phyloP scores from a whole-genome alignment of 2,797 vertebrate species.

The Brachymystax lenok region DNA sequence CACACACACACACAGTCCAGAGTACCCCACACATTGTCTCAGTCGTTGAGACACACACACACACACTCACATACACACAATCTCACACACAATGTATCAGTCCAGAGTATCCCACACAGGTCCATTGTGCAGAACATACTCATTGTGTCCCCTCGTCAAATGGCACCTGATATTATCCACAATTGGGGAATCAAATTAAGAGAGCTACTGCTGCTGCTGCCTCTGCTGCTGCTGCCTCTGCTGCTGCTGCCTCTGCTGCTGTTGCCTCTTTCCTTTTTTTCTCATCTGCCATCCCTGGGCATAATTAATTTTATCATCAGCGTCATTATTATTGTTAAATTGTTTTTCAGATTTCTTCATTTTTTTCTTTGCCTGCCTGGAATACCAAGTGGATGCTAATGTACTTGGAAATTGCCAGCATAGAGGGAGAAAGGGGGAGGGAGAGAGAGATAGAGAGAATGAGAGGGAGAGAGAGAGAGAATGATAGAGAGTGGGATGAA shows the following conservation, averaged over 20 bases:
- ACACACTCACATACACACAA: conserved; percentile 19
- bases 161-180: conserved; percentile 76
- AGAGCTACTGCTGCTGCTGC: conserved; percentile 70
- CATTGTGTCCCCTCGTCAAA: conserved; percentile 63
- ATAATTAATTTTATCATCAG: conserved; percentile 85
- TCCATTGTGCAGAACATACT: conserved; percentile 47
- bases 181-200: conserved; percentile 95
- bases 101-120: conserved; percentile 14
- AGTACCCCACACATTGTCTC: neutral
- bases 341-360: conserved; percentile 81
- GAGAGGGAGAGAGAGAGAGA: conserved; percentile 59
- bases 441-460: neutral
- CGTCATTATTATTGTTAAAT: conserved; percentile 85
- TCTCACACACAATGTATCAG: conserved; percentile 1
- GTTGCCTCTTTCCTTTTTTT: conserved; percentile 59
- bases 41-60: neutral
- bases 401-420: conserved; percentile 75
- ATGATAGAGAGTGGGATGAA: conserved; percentile 43
- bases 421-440: conserved; percentile 58
- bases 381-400: conserved; percentile 99
- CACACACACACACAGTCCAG: neutral
- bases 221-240: too few species aligned
- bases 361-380: conserved; percentile 78
- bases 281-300: conserved; percentile 67
- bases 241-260: too few species aligned